Conservation (phyloP, 2,797 vertebrate species). For the Alosa sapidissima region DNA sequence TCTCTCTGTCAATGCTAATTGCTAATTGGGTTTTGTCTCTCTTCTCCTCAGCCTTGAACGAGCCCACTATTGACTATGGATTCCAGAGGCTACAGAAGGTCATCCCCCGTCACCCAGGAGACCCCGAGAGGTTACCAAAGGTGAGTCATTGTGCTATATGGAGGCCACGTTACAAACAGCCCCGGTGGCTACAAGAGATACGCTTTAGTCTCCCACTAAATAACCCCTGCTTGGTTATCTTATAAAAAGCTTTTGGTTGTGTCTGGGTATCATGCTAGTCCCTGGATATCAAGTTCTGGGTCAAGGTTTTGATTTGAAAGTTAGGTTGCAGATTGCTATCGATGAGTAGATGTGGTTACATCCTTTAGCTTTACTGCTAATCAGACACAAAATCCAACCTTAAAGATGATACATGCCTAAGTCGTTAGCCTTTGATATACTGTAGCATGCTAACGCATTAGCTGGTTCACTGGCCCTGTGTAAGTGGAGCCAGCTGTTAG, state of each 20-base stretch:
- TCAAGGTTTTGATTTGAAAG: neutral
- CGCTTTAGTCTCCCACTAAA: neutral
- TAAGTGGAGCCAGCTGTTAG: conserved; percentile 36
- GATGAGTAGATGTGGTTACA: too few relatives aligned
- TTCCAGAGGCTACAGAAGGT: conserved; percentile 96
- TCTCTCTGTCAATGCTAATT: neutral
- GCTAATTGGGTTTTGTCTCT: neutral
- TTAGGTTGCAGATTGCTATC: neutral
- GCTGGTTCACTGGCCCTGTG: conserved; percentile 24
- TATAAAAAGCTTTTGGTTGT: neutral
- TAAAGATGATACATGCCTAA: neutral
- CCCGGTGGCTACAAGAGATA: neutral
- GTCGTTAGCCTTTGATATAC: conserved; percentile 24
- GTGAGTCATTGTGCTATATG: conserved; percentile 63
- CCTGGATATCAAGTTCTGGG: neutral
- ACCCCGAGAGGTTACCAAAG: conserved; percentile 94
- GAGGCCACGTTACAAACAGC: neutral
- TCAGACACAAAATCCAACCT: neutral
- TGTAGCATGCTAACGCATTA: neutral
- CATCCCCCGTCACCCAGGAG: conserved; percentile 90
- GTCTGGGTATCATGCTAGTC: neutral
- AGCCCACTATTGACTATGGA: conserved; percentile 95
- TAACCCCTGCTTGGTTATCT: neutral
- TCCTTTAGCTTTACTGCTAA: neutral
- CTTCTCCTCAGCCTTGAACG: conserved; percentile 81